phyloP scores from a whole-genome alignment of 2,888 invertebrate genomes.

The Epinotia demarniana region DNA sequence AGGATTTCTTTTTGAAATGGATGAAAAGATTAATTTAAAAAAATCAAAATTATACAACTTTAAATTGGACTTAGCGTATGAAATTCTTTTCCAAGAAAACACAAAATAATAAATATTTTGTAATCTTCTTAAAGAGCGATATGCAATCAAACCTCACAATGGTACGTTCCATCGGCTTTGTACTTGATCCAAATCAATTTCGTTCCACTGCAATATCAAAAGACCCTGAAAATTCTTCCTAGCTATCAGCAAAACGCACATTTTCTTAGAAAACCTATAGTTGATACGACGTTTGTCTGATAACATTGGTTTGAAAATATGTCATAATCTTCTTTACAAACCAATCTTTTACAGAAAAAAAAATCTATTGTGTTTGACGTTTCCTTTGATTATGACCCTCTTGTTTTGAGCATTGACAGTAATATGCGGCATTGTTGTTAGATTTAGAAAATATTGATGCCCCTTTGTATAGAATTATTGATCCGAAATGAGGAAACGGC shows the following conservation, averaged over 20 bases:
- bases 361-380: conserved; percentile 26
- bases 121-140: background rate
- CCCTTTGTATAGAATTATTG: conserved; percentile 43
- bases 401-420: conserved; percentile 28
- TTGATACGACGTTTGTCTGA: background rate
- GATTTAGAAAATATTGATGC: conserved; percentile 40
- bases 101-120: background rate
- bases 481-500: conserved; percentile 50
- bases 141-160: conserved; percentile 10
- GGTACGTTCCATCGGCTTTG: background rate
- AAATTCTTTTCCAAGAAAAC: background rate
- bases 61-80: no score
- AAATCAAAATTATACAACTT: no score
- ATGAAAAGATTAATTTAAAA: no score
- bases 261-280: no score
- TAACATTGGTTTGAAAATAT: conserved; percentile 8
- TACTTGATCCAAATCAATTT: conserved; percentile 18
- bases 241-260: background rate
- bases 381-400: conserved; percentile 36
- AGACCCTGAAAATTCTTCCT: background rate
- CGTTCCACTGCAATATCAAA: conserved; percentile 6
- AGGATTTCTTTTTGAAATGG: no score
- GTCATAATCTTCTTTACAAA: conserved; percentile 11
- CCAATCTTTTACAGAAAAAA: conserved; percentile 14
- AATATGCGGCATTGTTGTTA: conserved; percentile 39